phyloP scores from a whole-genome alignment of 2,113 vertebrate species.

The Clarias macrocephalus region DNA sequence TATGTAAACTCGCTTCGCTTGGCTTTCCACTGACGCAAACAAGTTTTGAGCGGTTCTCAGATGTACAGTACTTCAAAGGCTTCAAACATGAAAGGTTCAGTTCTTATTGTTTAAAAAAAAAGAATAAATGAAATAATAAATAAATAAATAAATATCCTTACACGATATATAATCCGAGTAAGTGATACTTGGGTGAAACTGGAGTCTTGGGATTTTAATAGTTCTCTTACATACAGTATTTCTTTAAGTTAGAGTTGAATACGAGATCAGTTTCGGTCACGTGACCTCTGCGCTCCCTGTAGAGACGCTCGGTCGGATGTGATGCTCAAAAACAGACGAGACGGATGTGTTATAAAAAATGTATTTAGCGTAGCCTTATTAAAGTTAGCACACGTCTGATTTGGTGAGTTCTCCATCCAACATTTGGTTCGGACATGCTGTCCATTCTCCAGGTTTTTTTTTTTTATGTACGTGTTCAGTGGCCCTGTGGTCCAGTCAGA shows the following conservation, averaged over 20 bases:
- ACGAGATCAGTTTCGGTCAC: slow-evolving; percentile 1
- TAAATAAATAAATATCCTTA: too few species aligned
- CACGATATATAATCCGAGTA: too few species aligned
- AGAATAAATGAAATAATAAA: too few species aligned
- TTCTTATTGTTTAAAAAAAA: too few species aligned
- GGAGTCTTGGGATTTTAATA: background rate
- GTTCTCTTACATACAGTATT: background rate
- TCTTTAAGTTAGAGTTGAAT: background rate
- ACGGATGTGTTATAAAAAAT: background rate
- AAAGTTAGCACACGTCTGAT: background rate
- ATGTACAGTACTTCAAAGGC: too few species aligned
- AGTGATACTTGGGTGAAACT: background rate
- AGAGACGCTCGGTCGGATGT: slow-evolving; percentile 2
- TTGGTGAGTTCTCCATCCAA: background rate
- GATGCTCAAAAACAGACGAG: slow-evolving; percentile 17
- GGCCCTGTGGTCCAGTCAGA: background rate
- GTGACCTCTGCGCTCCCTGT: background rate
- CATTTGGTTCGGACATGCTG: background rate
- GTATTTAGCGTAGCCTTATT: background rate
- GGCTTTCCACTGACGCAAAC: too few species aligned
- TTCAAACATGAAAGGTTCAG: too few species aligned
- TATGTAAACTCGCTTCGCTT: too few species aligned
- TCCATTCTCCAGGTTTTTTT: background rate
- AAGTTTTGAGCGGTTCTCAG: too few species aligned
- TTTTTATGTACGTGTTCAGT: background rate